These are phyloP conservation scores for Clarias batrachus DNA, from an alignment of 2,113 vertebrate genomes.

Conservation along the genomic window DNA sequence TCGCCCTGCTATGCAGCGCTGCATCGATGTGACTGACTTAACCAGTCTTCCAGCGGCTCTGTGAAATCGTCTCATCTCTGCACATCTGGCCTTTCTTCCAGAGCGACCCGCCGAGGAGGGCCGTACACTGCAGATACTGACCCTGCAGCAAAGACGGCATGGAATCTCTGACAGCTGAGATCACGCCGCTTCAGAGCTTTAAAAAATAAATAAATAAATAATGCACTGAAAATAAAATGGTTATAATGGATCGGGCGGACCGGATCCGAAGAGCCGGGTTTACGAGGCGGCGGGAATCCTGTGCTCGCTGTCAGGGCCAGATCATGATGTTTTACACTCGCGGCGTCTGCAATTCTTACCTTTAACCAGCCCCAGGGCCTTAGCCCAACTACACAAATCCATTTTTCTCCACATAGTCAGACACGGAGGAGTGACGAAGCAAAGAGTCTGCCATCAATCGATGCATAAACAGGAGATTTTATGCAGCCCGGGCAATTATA, in stretches of 20 bases:
- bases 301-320: constrained; percentile 50
- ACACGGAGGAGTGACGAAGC: not conserved
- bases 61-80: constrained; percentile 33
- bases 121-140: constrained; percentile 1
- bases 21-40: constrained; percentile 31
- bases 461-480: constrained; percentile 4
- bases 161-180: constrained; percentile 37
- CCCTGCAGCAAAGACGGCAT: constrained; percentile 10
- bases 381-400: constrained; percentile 22
- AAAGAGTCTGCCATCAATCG: not conserved
- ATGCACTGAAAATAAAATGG: too few relatives aligned
- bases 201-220: not conserved
- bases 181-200: not conserved
- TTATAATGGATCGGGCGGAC: not conserved
- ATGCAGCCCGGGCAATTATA: not conserved
- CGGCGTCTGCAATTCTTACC: constrained; percentile 35
- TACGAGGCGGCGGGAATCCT: constrained; percentile 14
- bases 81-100: constrained; percentile 43
- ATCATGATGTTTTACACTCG: constrained; percentile 48
- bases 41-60: constrained; percentile 1
- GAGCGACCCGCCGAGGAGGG: constrained; percentile 8
- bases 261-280: not conserved
- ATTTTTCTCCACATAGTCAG: not conserved
- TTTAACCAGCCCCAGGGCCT: constrained; percentile 46
- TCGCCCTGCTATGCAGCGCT: not conserved